Evolutionary conservation across 2,113 vertebrate species (phyloP).

Genomic region (Rissa tridactyla): DNA sequence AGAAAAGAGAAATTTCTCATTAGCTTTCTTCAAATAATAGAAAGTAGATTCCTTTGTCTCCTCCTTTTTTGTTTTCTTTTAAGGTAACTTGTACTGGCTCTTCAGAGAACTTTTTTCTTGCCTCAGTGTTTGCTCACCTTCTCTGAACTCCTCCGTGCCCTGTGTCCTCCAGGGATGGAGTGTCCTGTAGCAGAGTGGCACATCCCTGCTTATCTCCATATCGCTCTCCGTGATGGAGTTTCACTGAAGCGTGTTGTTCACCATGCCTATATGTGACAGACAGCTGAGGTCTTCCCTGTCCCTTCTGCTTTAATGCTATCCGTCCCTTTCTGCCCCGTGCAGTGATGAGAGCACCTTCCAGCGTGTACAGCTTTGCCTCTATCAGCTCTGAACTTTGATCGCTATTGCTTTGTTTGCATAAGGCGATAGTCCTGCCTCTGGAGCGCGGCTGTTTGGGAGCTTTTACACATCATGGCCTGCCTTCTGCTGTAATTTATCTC

Average conservation of each 20-base stretch:
- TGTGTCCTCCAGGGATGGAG: background rate
- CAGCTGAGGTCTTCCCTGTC: background rate
- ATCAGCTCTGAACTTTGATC: background rate
- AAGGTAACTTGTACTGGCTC: background rate
- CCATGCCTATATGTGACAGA: background rate
- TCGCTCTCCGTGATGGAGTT: background rate
- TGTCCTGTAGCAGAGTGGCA: background rate
- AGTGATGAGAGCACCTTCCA: background rate
- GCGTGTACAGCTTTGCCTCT: background rate
- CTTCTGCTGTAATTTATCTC: background rate
- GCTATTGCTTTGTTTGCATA: background rate
- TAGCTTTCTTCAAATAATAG: background rate
- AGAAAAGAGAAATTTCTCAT: background rate
- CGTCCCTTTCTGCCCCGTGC: fast-evolving
- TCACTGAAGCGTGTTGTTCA: background rate
- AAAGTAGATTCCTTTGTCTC: background rate
- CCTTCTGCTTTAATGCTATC: background rate
- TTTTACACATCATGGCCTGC: background rate
- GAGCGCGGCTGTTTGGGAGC: fast-evolving
- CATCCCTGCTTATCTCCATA: background rate
- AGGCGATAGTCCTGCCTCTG: background rate
- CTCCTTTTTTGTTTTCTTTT: background rate
- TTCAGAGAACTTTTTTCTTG: background rate
- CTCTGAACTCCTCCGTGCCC: background rate
- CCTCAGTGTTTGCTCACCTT: background rate